Evolutionary conservation across 2,797 vertebrate genomes (phyloP).

Genomic region (Parauchenoglanis punctatus): DNA sequence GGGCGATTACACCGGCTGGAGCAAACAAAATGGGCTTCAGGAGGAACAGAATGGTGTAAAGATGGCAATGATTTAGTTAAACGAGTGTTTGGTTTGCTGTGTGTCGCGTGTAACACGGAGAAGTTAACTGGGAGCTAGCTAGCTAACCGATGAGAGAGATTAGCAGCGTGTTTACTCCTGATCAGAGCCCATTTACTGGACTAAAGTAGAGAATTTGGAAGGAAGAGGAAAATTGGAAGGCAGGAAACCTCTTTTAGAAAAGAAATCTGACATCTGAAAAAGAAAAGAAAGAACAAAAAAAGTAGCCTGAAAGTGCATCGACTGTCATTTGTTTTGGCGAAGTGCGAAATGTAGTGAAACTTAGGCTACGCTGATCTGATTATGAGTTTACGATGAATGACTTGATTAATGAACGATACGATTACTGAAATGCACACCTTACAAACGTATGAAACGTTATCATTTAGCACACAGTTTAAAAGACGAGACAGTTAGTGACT

Average conservation of each 20-base stretch:
- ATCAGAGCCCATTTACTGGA: background rate
- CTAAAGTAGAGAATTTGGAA: background rate
- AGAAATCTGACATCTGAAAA: no score
- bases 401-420: background rate
- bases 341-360: background rate
- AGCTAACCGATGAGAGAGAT: background rate
- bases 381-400: background rate
- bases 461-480: background rate
- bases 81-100: conserved; percentile 11
- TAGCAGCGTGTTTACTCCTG: background rate
- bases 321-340: background rate
- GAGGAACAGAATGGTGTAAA: background rate
- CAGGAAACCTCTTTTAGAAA: no score
- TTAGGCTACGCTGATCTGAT: background rate
- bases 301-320: background rate
- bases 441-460: background rate
- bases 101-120: background rate
- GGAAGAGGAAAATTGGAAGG: background rate
- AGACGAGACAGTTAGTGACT: background rate
- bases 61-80: background rate
- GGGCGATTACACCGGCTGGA: background rate
- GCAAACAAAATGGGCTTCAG: background rate
- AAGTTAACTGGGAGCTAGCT: background rate
- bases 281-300: background rate
- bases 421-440: background rate